Evolutionary conservation across 1,140 invertebrate species (phyloP).

Genomic region (Bombyx mori): DNA sequence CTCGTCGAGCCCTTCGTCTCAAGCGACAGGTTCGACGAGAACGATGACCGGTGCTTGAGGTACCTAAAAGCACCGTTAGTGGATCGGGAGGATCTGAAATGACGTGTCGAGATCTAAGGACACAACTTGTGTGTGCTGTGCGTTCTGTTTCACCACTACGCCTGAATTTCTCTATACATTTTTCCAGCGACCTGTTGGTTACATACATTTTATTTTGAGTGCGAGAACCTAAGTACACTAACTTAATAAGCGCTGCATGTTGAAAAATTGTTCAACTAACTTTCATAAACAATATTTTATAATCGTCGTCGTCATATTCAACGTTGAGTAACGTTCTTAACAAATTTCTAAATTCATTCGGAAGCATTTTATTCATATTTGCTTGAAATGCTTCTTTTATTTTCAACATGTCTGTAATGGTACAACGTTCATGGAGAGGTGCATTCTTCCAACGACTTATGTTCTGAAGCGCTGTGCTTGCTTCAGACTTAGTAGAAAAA

Average conservation of each 20-base stretch:
- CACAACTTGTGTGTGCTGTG: too few relatives aligned
- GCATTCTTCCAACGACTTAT: constrained; percentile 37
- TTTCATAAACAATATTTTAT: constrained; percentile 62
- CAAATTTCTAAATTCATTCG: constrained; percentile 39
- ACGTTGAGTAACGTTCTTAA: constrained; percentile 44
- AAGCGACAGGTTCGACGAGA: too few relatives aligned
- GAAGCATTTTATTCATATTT: constrained; percentile 40
- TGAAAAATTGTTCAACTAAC: constrained; percentile 16
- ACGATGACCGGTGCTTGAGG: too few relatives aligned
- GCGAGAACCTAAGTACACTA: constrained; percentile 1
- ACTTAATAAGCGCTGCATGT: neutral
- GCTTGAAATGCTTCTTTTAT: constrained; percentile 47
- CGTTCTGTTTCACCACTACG: too few relatives aligned
- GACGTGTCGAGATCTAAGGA: too few relatives aligned
- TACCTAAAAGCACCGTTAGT: too few relatives aligned
- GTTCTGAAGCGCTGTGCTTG: constrained; percentile 26
- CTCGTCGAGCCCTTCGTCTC: too few relatives aligned
- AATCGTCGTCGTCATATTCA: constrained; percentile 62
- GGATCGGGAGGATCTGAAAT: too few relatives aligned
- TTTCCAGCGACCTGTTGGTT: too few relatives aligned
- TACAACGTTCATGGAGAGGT: constrained; percentile 51
- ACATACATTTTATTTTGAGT: too few relatives aligned
- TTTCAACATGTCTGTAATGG: constrained; percentile 48
- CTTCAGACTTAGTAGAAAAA: constrained; percentile 39
- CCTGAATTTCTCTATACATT: too few relatives aligned